Percentiles rank a stretch among this genome's conserved stretches.
These are phyloP conservation scores for Oreochromis spilurus DNA, from an alignment of 2,113 vertebrate genomes.

Conservation along the genomic window DNA sequence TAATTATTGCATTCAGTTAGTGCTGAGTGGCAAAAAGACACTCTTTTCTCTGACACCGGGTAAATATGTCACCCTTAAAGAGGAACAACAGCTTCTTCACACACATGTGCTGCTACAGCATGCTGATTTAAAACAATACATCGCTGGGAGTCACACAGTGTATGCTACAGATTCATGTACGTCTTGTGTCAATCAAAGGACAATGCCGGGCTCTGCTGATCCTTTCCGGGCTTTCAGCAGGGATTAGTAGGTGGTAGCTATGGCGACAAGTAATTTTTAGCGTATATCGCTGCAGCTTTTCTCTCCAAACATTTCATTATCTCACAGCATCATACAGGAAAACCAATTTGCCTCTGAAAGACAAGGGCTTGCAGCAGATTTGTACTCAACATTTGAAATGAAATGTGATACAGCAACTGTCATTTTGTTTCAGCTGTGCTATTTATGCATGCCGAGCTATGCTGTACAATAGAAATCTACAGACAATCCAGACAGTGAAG, in stretches of 20 bases:
- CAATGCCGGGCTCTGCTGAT: not conserved
- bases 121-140: not conserved
- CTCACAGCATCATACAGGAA: constrained; percentile 28
- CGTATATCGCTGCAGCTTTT: constrained; percentile 50
- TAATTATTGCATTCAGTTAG: constrained; percentile 13
- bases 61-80: constrained; percentile 15
- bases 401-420: constrained; percentile 2
- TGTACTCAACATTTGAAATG: not conserved
- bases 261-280: constrained; percentile 69
- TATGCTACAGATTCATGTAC: constrained; percentile 1
- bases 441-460: not conserved
- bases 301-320: constrained; percentile 52
- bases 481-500: not conserved
- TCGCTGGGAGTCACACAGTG: not conserved
- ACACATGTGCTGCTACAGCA: not conserved
- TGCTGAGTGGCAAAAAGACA: not conserved
- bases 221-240: constrained; percentile 40
- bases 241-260: constrained; percentile 62
- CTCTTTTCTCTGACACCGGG: not conserved
- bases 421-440: not conserved
- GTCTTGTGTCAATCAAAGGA: constrained; percentile 44
- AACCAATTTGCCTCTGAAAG: constrained; percentile 20
- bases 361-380: not conserved
- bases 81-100: not conserved
- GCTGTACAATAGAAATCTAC: not conserved